Percentiles rank a stretch among this genome's conserved stretches.
Evolutionary conservation across 1,140 invertebrate species (phyloP).

Genomic region (Antheraea pernyi): DNA sequence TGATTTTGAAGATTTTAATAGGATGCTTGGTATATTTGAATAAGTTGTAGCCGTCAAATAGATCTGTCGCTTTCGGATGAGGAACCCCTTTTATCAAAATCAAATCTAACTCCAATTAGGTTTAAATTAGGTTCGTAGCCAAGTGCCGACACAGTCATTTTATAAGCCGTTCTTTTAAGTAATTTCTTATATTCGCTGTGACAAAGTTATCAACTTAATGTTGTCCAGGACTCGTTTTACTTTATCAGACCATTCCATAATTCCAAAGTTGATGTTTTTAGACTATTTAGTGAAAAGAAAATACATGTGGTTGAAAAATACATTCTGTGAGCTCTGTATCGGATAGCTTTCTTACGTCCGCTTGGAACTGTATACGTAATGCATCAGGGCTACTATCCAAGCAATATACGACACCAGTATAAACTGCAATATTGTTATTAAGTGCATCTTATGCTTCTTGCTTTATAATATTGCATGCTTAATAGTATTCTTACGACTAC

Average conservation of each 20-base stretch:
- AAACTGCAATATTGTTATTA: too few species aligned
- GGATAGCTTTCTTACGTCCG: constrained; percentile 19
- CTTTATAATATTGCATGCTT: too few species aligned
- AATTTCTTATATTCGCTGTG: constrained; percentile 27
- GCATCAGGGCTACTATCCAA: constrained; percentile 33
- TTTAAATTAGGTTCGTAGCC: constrained; percentile 28
- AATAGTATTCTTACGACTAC: too few species aligned
- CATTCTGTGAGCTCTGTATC: constrained; percentile 18
- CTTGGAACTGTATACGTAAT: constrained; percentile 21
- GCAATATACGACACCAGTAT: constrained; percentile 28
- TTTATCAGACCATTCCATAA: constrained; percentile 22
- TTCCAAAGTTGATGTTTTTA: constrained; percentile 11
- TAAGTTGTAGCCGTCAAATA: constrained; percentile 31
- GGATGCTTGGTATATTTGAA: too few species aligned
- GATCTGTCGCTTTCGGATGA: constrained; percentile 15
- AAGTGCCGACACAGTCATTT: constrained; percentile 22
- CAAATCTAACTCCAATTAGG: constrained; percentile 31
- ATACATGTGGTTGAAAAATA: constrained; percentile 15
- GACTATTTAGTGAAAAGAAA: too few species aligned
- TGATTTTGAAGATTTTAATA: constrained; percentile 25
- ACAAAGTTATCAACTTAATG: too few species aligned
- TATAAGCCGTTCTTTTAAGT: constrained; percentile 24
- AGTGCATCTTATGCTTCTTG: too few species aligned
- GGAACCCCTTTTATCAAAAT: constrained; percentile 28
- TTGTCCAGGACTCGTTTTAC: constrained; percentile 10